These are phyloP conservation scores for Belgica antarctica DNA, from an alignment of 2,888 invertebrate genomes.

Conservation along the genomic window DNA sequence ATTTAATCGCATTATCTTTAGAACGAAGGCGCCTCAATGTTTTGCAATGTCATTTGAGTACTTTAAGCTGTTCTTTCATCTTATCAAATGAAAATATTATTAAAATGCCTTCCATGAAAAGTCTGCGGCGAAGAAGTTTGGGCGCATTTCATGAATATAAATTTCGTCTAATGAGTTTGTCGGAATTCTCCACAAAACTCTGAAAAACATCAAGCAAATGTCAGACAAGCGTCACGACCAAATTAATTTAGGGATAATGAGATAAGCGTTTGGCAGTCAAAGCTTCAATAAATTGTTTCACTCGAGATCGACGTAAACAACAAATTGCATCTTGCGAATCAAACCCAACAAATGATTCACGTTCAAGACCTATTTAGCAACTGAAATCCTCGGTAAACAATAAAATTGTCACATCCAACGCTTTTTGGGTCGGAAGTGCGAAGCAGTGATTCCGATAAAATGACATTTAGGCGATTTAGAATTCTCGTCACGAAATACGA, in stretches of 20 bases:
- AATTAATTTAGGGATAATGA: no score
- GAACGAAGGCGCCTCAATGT: not conserved
- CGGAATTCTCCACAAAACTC: not conserved
- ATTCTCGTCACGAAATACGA: not conserved
- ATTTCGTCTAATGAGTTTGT: not conserved
- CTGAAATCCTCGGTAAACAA: not conserved
- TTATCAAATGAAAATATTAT: not conserved
- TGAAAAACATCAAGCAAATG: not conserved
- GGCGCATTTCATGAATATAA: constrained; percentile 3
- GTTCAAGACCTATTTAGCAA: not conserved
- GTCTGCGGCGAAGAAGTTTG: not conserved
- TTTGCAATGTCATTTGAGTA: constrained; percentile 6
- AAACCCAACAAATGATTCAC: no score
- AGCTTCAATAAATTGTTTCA: no score
- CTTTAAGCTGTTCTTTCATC: not conserved
- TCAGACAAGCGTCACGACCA: not conserved
- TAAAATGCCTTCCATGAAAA: not conserved
- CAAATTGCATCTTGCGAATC: no score
- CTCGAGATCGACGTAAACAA: no score
- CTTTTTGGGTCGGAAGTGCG: not conserved
- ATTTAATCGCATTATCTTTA: constrained; percentile 10
- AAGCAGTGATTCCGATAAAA: not conserved
- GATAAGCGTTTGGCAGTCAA: no score
- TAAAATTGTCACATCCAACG: not conserved
- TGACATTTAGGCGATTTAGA: not conserved